Base-by-base conservation (phyloP, 2,888 invertebrate species). In the Silvanus unidentatus region DNA sequence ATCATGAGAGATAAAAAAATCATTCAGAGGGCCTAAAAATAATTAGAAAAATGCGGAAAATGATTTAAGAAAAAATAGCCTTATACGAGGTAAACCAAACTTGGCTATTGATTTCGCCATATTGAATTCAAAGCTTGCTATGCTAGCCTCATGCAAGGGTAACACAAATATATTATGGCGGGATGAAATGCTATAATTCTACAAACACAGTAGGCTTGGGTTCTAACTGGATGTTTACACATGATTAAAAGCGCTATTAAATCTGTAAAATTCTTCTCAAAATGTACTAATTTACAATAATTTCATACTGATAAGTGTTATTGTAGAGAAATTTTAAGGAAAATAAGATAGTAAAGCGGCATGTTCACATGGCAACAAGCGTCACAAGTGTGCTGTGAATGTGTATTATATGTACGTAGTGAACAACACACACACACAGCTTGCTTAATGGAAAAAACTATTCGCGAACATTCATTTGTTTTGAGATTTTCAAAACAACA, bases 291-390 rank as follows among this genome's bases (percentile, higher is more conserved):
- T 38, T 38, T 36, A 15, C 4, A 4, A 2, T 27, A 30, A 8
- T 13, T 22, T 22, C 22, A 8, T 8, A 22, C 3, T 5, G 8
- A 5, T 5, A 22, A 22, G 22, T 22, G 22, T 5, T 5, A 22
- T 22, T 22, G 8, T 22, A 22, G 8, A 3, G 22, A 22, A 22
- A 22, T 22, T 22, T 22, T 5, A 3, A 8, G 3, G 22, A 22
- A 22, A 22, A 22, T 22, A 22, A 22, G 4, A 22, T 22, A 22
- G 22, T 32, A 32, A 32, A 12, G 32, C 32, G 32, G 68, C 68
- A 68, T 62, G 64, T 52, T 62, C 64, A 65, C 64, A 65, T 65
- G 64, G 65, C 59, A 65, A 62, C 65, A 59, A 62, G 63, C 60
- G 47, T 55, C 53, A 50, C 45, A 12, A 32, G 22, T 22, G 22